Evolutionary conservation across 2,113 vertebrate species (phyloP), one percentile per base, ranked within the genome.

Genomic region (Morone saxatilis): DNA sequence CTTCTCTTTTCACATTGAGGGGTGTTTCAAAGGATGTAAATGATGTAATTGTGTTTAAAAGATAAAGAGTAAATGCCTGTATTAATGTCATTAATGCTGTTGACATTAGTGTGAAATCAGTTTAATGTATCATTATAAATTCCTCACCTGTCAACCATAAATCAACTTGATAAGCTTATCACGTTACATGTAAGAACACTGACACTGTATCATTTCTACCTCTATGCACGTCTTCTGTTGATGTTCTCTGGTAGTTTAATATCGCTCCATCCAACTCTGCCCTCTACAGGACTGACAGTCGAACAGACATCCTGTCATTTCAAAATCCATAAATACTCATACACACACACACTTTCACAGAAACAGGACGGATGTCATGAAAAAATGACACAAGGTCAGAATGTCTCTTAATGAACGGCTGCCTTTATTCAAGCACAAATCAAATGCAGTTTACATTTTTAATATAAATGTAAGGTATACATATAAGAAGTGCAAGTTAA

Each of bases 371-470:
- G 6, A 19, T 16, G 2, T 19, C 0, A 4, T 3, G 13, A 60
- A 66, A 25, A 83, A 53, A 63, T 80, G 7, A 81, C 74, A 69
- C 19, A 73, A 66, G 6, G n/a, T 19, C 54, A 63, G 10, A 45
- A 54, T 4, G 5, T 6, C 3, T 80, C 79, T 87, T 12, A 4
- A n/a, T 70, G 6, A 62, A 45, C 2, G 65, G 25, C 0, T 31
- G 12, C 11, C 8, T 92, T 93, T 93, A 92, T 92, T 93, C 2
- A 71, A 81, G 13, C 11, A 51, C 7, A 72, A 22, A 74, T 71
- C 22, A 36, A 74, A 67, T 17, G 4, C 5, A 17, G 17, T 13
- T 47, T 14, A 62, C 53, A 85, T 53, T 8, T 61, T n/a, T 7
- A n/a, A 50, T 19, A 80, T 45, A 20, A 47, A 61, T 7, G 4